Percentiles rank a stretch among this genome's conserved stretches.
Conservation (phyloP, 2,113 vertebrate species). For the Gallinago media region DNA sequence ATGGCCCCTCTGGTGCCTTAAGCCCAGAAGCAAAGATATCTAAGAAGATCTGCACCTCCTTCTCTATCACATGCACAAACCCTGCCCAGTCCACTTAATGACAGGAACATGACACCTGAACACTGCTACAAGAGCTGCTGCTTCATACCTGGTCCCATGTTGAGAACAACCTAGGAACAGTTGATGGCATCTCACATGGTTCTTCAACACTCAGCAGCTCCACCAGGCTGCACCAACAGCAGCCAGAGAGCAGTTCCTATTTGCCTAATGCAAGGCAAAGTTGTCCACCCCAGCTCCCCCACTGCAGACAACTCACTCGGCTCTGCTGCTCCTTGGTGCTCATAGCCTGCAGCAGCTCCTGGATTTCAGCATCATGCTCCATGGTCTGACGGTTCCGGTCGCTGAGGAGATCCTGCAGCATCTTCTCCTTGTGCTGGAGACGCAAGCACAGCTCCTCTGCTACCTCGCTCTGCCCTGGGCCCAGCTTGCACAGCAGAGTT, state of each 20-base stretch:
- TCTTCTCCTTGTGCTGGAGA: slow-evolving; percentile 88
- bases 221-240: neutral
- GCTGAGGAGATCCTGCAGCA: slow-evolving; percentile 88
- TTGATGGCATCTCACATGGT: neutral
- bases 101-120: neutral
- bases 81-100: neutral
- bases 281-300: neutral
- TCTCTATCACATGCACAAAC: neutral
- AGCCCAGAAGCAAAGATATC: neutral
- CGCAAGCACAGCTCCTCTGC: slow-evolving; percentile 85
- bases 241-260: neutral
- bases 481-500: slow-evolving; percentile 82
- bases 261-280: neutral
- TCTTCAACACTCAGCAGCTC: neutral
- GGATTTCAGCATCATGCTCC: slow-evolving; percentile 86
- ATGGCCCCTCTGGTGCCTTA: neutral
- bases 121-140: neutral
- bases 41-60: neutral
- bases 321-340: slow-evolving; percentile 82
- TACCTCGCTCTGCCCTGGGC: slow-evolving; percentile 74
- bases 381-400: slow-evolving; percentile 77
- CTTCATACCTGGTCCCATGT: neutral
- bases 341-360: slow-evolving; percentile 82
- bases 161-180: neutral
- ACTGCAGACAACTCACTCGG: slow-evolving; percentile 74